Percentiles rank a stretch among this genome's conserved stretches.
Evolutionary conservation across 1,140 invertebrate species (phyloP).

Genomic region (Drosophila truncata): DNA sequence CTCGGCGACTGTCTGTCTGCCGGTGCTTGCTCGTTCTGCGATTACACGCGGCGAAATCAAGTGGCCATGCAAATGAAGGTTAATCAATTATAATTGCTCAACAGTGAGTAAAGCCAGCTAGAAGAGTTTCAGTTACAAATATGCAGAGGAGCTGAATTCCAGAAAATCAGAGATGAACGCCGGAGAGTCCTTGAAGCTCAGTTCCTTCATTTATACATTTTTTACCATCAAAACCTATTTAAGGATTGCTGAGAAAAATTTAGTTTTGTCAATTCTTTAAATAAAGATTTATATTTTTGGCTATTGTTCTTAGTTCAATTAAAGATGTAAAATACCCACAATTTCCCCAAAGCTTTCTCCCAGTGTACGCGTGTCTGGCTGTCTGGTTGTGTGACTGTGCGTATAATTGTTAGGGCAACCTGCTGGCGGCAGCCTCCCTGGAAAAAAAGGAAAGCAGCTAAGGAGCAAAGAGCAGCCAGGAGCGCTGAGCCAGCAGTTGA

Average conservation of each 20-base stretch:
- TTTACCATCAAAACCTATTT: background rate
- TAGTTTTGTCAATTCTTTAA: no score
- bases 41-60: slow-evolving; percentile 35
- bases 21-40: slow-evolving; percentile 2
- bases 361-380: slow-evolving; percentile 18
- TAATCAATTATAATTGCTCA: slow-evolving; percentile 23
- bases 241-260: no score
- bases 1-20: slow-evolving; percentile 48
- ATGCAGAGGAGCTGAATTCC: background rate
- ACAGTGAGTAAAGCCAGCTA: background rate
- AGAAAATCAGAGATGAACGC: background rate
- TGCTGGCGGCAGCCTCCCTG: slow-evolving; percentile 35
- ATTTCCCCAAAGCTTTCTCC: slow-evolving; percentile 6
- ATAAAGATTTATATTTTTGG: no score
- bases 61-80: slow-evolving; percentile 30
- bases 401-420: slow-evolving; percentile 73
- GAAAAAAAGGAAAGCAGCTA: slow-evolving; percentile 13
- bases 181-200: background rate
- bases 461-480: slow-evolving; percentile 39
- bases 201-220: background rate
- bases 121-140: slow-evolving; percentile 3
- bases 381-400: slow-evolving; percentile 72
- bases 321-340: no score
- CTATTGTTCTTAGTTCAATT: no score
- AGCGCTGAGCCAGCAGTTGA: slow-evolving; percentile 60